These are phyloP conservation scores for Notothenia rossii DNA, from an alignment of 2,113 vertebrate species.

Conservation along the genomic window DNA sequence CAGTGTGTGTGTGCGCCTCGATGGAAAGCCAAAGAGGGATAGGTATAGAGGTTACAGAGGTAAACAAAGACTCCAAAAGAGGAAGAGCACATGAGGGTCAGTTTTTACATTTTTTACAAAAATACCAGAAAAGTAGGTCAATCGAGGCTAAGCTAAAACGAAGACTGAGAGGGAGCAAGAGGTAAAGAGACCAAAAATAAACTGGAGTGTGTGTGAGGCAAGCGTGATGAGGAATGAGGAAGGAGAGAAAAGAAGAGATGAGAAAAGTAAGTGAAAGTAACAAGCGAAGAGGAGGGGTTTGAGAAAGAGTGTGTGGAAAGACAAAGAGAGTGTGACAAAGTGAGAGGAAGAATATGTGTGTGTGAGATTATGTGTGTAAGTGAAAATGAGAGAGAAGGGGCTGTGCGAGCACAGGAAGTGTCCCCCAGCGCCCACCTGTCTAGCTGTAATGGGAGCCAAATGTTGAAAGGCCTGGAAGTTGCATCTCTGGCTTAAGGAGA, in stretches of 20 bases:
- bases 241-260: background rate
- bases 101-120: constrained; percentile 39
- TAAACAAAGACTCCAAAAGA: constrained; percentile 50
- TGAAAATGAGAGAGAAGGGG: background rate
- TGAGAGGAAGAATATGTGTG: constrained; percentile 7
- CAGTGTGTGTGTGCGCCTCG: constrained; percentile 22
- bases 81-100: constrained; percentile 17
- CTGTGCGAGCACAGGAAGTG: constrained; percentile 6
- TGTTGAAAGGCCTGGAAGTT: constrained; percentile 54
- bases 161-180: background rate
- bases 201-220: background rate
- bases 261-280: constrained; percentile 10
- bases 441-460: constrained; percentile 64
- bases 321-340: constrained; percentile 10
- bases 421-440: constrained; percentile 57
- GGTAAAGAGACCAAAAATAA: constrained; percentile 14
- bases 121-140: constrained; percentile 30
- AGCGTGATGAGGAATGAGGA: constrained; percentile 9
- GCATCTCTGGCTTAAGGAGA: constrained; percentile 44
- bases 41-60: constrained; percentile 64
- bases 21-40: constrained; percentile 57
- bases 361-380: background rate
- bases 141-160: constrained; percentile 41
- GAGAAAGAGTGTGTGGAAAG: constrained; percentile 2
- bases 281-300: background rate